Percentiles rank a stretch among this genome's conserved stretches.
These are phyloP conservation scores for Plecturocebus donacophilus DNA, from an alignment of 2,113 vertebrate species.

Conservation along the genomic window DNA sequence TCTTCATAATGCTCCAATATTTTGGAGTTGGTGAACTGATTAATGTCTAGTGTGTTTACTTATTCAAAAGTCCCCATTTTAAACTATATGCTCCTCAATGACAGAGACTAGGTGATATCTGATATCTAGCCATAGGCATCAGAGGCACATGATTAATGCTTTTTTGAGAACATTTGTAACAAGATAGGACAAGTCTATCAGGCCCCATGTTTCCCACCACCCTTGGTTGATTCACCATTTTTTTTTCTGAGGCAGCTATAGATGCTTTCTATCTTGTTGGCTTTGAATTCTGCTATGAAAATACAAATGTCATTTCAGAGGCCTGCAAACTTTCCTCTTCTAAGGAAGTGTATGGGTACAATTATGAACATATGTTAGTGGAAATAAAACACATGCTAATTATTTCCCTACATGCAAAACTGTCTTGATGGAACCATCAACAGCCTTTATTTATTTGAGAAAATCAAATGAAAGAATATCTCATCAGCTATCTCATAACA, in stretches of 20 bases:
- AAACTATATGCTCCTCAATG: neutral
- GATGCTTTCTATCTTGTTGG: neutral
- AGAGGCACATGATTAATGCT: neutral
- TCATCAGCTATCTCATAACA: constrained; percentile 51
- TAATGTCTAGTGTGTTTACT: neutral
- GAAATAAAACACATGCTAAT: constrained; percentile 38
- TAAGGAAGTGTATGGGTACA: constrained; percentile 6
- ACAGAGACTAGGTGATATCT: neutral
- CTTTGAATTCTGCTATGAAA: neutral
- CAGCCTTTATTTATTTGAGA: constrained; percentile 61
- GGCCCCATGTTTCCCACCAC: neutral
- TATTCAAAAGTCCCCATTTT: neutral
- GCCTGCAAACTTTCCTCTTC: neutral
- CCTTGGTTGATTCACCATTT: neutral
- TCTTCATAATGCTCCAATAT: neutral
- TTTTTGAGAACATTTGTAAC: neutral
- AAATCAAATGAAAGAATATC: constrained; percentile 59
- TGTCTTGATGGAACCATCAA: constrained; percentile 31
- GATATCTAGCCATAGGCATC: neutral
- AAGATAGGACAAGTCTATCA: neutral
- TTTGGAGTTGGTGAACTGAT: neutral
- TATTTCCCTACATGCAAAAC: constrained; percentile 45
- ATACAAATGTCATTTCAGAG: neutral
- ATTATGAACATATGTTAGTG: constrained; percentile 47
- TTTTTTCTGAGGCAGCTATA: neutral